A percentile compares a stretch with the other conserved stretches of the same genome.
These are phyloP conservation scores for Craseonycteris thonglongyai DNA, from an alignment of 2,113 vertebrate species.

Conservation along the genomic window DNA sequence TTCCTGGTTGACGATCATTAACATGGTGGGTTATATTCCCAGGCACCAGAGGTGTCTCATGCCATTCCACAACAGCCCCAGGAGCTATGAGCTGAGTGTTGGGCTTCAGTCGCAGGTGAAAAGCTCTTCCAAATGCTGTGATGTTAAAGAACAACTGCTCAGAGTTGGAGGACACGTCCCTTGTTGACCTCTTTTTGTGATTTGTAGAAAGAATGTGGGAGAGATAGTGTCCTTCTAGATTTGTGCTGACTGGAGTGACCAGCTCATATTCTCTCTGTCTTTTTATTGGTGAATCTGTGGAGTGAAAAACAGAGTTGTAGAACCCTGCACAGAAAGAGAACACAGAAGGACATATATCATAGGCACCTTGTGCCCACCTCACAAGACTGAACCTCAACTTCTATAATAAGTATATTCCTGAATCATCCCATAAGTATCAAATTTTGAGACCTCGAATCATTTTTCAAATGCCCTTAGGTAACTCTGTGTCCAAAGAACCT, in stretches of 20 bases:
- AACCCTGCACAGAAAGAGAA: neutral
- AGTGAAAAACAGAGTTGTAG: slow-evolving; percentile 46
- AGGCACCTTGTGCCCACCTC: neutral
- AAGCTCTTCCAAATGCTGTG: slow-evolving; percentile 91
- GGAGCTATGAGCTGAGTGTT: slow-evolving; percentile 89
- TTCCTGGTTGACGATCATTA: neutral
- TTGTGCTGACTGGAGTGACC: slow-evolving; percentile 91
- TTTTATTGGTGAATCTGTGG: slow-evolving; percentile 79
- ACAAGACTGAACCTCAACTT: neutral
- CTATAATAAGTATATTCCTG: neutral
- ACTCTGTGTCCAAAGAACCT: neutral
- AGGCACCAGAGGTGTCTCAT: slow-evolving; percentile 73
- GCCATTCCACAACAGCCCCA: slow-evolving; percentile 91
- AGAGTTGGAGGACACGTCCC: slow-evolving; percentile 75
- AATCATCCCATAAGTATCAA: neutral
- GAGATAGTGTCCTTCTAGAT: slow-evolving; percentile 87
- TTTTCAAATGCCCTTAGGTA: neutral
- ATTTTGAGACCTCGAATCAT: neutral
- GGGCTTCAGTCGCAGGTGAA: slow-evolving; percentile 90
- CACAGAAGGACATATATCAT: neutral
- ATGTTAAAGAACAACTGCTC: slow-evolving; percentile 91
- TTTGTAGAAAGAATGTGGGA: slow-evolving; percentile 90
- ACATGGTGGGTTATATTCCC: slow-evolving; percentile 34
- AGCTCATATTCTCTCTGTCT: slow-evolving; percentile 87
- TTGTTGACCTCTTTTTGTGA: slow-evolving; percentile 85